Evolutionary conservation across 2,113 vertebrate genomes (phyloP).

Genomic region (Pedetes capensis): DNA sequence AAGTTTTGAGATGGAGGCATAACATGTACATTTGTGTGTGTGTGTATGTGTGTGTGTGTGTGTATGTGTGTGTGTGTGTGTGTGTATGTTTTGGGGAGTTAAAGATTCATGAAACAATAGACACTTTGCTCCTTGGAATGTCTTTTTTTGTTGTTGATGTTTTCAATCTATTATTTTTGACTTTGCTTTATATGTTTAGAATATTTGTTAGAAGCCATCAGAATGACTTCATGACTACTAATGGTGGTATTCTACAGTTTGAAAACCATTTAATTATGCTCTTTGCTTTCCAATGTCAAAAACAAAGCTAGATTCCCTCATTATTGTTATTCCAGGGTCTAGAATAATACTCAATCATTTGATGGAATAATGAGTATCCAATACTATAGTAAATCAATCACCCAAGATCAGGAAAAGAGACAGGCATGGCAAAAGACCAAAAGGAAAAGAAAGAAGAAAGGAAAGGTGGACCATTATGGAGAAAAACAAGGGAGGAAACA

Average conservation of each 20-base stretch:
- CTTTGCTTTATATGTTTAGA: background rate
- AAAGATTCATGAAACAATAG: background rate
- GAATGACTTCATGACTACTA: background rate
- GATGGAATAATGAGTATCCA: background rate
- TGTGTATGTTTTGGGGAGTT: background rate
- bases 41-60: background rate
- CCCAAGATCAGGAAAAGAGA: background rate
- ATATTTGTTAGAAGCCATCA: background rate
- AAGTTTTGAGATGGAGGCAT: background rate
- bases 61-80: background rate
- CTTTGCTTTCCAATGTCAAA: background rate
- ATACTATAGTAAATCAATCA: background rate
- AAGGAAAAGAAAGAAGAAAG: background rate
- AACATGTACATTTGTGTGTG: background rate
- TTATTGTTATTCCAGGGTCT: background rate
- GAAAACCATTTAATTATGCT: background rate
- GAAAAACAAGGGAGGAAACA: background rate
- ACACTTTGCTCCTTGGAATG: background rate
- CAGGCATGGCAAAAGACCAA: background rate
- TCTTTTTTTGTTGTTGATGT: background rate
- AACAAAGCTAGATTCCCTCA: background rate
- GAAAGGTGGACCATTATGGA: background rate
- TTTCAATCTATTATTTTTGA: conserved; percentile 16
- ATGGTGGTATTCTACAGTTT: background rate
- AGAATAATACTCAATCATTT: background rate